Conservation (phyloP, 2,888 invertebrate species). For the Ophion ventricosus region DNA sequence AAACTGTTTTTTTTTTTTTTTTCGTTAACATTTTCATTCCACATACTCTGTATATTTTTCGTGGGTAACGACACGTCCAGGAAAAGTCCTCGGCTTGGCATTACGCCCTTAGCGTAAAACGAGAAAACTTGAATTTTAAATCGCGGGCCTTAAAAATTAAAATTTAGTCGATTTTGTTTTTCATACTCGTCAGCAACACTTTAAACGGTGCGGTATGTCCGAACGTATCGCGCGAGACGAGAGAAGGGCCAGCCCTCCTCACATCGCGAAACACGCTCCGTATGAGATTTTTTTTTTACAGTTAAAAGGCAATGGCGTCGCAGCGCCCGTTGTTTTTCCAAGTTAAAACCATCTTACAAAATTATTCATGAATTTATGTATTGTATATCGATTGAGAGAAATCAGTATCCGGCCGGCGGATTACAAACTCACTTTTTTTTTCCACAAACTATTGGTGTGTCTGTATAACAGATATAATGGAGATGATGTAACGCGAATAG, state of each 20-base stretch:
- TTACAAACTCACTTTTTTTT: not conserved
- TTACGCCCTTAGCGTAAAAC: no score
- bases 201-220: no score
- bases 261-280: not conserved
- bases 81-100: no score
- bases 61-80: no score
- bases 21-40: not conserved
- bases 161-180: no score
- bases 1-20: not conserved
- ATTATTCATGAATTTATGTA: not conserved
- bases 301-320: conserved; percentile 7
- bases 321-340: not conserved
- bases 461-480: not conserved
- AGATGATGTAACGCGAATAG: not conserved
- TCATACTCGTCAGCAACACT: no score
- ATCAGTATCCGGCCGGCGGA: not conserved
- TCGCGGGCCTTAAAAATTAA: no score
- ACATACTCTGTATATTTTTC: not conserved
- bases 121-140: not conserved
- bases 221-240: not conserved
- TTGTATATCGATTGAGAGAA: not conserved
- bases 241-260: not conserved
- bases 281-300: not conserved
- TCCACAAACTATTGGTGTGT: no score
- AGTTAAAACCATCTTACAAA: not conserved